Percentiles rank a stretch among this genome's conserved stretches.
Evolutionary conservation across 2,888 invertebrate genomes (phyloP).

Genomic region (Acanthosepion pharaonis): DNA sequence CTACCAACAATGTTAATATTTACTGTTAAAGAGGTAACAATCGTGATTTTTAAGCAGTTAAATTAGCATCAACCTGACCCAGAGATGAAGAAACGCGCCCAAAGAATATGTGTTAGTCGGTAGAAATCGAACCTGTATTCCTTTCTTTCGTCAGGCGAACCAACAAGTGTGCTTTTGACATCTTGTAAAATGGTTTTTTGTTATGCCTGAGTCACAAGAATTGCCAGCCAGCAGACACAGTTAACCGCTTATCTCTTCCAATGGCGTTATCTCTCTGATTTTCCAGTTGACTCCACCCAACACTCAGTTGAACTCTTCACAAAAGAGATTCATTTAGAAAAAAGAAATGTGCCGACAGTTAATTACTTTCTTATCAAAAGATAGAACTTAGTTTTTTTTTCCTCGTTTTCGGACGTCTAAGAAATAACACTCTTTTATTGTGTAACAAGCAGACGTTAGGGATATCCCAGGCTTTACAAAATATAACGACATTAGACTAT

Average conservation of each 20-base stretch:
- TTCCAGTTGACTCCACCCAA: not conserved
- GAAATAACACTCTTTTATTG: not conserved
- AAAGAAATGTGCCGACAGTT: not conserved
- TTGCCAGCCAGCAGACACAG: not conserved
- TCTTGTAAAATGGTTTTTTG: no score
- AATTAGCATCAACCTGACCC: no score
- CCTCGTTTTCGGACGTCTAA: not conserved
- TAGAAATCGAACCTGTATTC: no score
- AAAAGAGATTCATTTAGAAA: not conserved
- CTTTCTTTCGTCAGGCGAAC: no score
- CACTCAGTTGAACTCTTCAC: not conserved
- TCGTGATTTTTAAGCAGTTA: no score
- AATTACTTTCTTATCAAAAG: not conserved
- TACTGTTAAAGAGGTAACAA: no score
- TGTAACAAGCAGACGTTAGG: not conserved
- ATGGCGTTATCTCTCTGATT: not conserved
- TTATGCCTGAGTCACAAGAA: no score
- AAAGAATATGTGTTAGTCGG: no score
- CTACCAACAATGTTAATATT: no score
- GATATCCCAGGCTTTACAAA: not conserved
- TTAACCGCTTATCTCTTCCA: not conserved
- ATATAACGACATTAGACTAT: not conserved
- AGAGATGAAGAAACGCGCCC: no score
- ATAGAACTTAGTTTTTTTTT: not conserved
- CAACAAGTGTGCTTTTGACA: no score